Conservation (phyloP, 2,113 vertebrate genomes). For the Telmatochromis sp. region DNA sequence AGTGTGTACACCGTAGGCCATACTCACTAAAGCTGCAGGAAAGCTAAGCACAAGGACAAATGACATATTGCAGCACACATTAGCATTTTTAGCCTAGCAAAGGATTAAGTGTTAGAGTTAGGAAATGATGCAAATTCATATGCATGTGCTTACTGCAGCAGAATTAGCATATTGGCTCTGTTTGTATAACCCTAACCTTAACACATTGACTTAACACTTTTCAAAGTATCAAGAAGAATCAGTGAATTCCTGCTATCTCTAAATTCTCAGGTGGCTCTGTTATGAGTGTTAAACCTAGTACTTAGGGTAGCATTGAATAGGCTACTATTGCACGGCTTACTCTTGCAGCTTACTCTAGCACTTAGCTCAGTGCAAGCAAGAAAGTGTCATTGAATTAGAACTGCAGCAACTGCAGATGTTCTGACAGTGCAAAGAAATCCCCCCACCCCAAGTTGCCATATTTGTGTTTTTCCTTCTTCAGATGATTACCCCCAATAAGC, state of each 20-base stretch:
- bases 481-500: slow-evolving; percentile 58
- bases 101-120: not conserved
- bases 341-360: slow-evolving; percentile 34
- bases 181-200: not conserved
- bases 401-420: slow-evolving; percentile 55
- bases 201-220: not conserved
- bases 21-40: slow-evolving; percentile 20
- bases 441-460: slow-evolving; percentile 11
- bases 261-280: not conserved
- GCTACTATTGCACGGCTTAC: slow-evolving; percentile 13
- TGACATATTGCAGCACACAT: slow-evolving; percentile 44
- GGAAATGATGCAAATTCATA: not conserved
- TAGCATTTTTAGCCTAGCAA: slow-evolving; percentile 29
- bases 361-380: slow-evolving; percentile 33
- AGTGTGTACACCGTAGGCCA: slow-evolving; percentile 32
- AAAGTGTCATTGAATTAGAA: slow-evolving; percentile 40
- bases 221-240: not conserved
- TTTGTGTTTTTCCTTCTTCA: slow-evolving; percentile 37
- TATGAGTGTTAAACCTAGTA: slow-evolving; percentile 18
- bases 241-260: not conserved
- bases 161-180: not conserved
- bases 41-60: slow-evolving; percentile 50
- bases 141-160: not conserved
- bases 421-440: slow-evolving; percentile 27
- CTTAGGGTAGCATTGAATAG: slow-evolving; percentile 6